phyloP scores from a whole-genome alignment of 2,888 invertebrate genomes.

The Caenorhabditis sulstoni region DNA sequence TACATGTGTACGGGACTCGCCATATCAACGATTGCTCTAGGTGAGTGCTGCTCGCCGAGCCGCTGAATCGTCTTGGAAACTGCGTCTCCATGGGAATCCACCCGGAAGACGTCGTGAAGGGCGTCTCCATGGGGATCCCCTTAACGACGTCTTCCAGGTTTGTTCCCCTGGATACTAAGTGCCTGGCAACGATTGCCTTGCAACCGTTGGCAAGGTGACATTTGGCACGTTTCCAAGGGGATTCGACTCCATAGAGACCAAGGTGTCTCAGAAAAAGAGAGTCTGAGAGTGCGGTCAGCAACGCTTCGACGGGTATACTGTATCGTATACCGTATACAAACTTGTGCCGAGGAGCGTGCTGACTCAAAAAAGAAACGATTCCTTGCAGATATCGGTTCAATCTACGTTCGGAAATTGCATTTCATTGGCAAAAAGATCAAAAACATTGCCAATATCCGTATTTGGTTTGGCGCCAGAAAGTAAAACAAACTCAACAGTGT shows the following conservation, averaged over 20 bases:
- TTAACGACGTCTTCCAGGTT: no score
- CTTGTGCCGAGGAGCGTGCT: not conserved
- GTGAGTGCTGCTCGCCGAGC: slow-evolving; percentile 43
- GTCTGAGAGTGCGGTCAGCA: no score
- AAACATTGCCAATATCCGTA: slow-evolving; percentile 75
- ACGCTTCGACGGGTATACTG: no score
- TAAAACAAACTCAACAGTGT: slow-evolving; percentile 5
- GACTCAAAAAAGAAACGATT: not conserved
- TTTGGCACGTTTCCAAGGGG: not conserved
- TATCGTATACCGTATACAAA: no score
- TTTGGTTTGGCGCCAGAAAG: slow-evolving; percentile 79
- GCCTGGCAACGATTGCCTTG: slow-evolving; percentile 1
- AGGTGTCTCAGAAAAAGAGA: no score
- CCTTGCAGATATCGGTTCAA: slow-evolving; percentile 75
- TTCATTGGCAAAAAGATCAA: slow-evolving; percentile 74
- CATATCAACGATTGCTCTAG: slow-evolving; percentile 79
- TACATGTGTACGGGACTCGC: slow-evolving; percentile 79
- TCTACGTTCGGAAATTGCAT: slow-evolving; percentile 78
- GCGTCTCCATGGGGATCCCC: no score
- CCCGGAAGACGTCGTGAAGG: not conserved
- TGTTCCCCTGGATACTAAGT: not conserved
- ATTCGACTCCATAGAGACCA: not conserved
- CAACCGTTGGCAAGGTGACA: not conserved
- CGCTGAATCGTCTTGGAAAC: not conserved
- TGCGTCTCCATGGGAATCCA: not conserved